phyloP scores from a whole-genome alignment of 2,797 vertebrate species.

The Ctenosaura bakeri region DNA sequence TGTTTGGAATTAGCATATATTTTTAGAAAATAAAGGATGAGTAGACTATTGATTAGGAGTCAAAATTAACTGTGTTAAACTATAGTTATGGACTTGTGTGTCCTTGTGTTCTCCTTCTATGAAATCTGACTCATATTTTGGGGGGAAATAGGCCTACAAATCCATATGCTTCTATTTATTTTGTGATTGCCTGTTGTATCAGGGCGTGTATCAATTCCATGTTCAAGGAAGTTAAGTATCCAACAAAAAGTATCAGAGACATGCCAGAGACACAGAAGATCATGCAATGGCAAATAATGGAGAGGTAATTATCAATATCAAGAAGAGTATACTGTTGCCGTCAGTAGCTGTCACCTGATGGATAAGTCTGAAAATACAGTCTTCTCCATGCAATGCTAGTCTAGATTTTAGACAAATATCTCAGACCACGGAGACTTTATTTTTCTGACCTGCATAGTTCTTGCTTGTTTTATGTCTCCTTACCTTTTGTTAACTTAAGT shows the following conservation, averaged over 20 bases:
- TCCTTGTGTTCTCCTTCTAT: not conserved
- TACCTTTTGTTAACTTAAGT: not conserved
- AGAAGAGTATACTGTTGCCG: slow-evolving; percentile 1
- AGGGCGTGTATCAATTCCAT: not conserved
- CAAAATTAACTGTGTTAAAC: not conserved
- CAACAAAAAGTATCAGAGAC: not conserved
- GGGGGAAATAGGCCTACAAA: not conserved
- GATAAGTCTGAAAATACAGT: not conserved
- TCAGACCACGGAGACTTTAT: not conserved
- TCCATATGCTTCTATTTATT: not conserved
- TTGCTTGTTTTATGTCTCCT: too few relatives aligned
- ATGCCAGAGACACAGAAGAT: not conserved
- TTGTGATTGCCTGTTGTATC: not conserved
- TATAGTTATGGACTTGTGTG: not conserved
- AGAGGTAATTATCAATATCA: not conserved
- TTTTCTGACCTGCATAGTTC: not conserved
- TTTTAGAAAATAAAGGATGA: not conserved
- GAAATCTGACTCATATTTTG: not conserved
- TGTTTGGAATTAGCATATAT: not conserved
- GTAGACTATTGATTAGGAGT: not conserved
- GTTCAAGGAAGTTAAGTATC: not conserved
- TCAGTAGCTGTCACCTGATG: not conserved
- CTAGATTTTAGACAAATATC: too few relatives aligned
- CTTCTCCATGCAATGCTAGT: too few relatives aligned
- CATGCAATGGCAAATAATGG: not conserved